Evolutionary conservation across 2,113 vertebrate species (phyloP), one percentile per base, ranked within the genome.

Genomic region (Corydoras maculifer): DNA sequence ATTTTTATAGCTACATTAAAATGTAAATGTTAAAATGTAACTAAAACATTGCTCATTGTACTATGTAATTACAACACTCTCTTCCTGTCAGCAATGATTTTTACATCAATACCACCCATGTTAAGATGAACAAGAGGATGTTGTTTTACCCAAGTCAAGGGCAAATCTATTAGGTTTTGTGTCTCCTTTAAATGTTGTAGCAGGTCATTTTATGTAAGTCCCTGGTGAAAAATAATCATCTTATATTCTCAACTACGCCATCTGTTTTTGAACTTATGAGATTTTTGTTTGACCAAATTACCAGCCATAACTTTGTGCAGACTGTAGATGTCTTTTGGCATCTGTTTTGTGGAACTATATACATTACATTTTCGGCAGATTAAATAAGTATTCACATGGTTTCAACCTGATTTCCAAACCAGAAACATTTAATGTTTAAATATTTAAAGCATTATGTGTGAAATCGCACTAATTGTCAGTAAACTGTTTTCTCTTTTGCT

Each of bases 181-280:
- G 18, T 68, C 15, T 74, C 15, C 18, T 66, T 67, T 68, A 68
- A 57, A 62, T 68, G 59, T 68, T 74, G 12, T 62, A 68, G n/a
- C 65, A 74, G 72, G 60, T 62, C 58, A 68, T 62, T 50, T 62
- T 57, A 3, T 31, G 49, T 53, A 57, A 13, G 18, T 30, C 72
- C 13, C 58, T 57, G 11, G 58, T 3, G 65, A 48, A 62, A 58
- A 75, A 78, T 60, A 79, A 62, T 68, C 25, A 71, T 3, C 10
- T 25, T 31, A 9, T 64, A 79, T 74, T 75, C 64, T 10, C 69
- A 78, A 50, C 49, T 13, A 31, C 59, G 13, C 58, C 65, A 74
- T 68, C 65, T 68, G 72, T 57, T 74, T 68, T 62, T 14, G 55
- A 54, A 62, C 72, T 58, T 72, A 73, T 65, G 54, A 65, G 18